These are phyloP conservation scores for Volucella zonaria DNA, from an alignment of 2,888 invertebrate genomes.

Conservation along the genomic window DNA sequence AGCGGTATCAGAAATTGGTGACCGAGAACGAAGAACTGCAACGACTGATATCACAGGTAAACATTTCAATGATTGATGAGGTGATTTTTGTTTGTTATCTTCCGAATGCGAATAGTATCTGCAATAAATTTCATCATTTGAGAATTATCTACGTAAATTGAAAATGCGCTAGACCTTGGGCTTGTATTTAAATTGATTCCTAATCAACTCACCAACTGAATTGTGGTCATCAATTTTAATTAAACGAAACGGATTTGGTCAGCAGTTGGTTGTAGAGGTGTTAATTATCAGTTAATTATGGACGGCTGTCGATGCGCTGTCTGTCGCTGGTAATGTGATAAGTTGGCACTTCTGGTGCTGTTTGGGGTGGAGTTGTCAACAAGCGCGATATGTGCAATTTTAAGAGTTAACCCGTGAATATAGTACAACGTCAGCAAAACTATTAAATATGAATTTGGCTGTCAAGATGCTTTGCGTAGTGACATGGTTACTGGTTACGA, in stretches of 20 bases:
- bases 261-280: neutral
- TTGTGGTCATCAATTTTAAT: slow-evolving; percentile 29
- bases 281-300: slow-evolving; percentile 33
- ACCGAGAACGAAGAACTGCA: slow-evolving; percentile 98
- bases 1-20: slow-evolving; percentile 94
- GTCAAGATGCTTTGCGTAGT: too few species aligned
- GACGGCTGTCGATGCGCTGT: too few species aligned
- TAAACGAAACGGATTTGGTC: neutral
- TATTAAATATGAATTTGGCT: too few species aligned
- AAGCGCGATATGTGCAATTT: too few species aligned
- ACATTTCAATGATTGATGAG: slow-evolving; percentile 34
- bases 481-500: too few species aligned
- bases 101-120: neutral
- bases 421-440: too few species aligned
- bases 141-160: neutral
- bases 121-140: slow-evolving; percentile 11
- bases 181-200: slow-evolving; percentile 33
- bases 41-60: slow-evolving; percentile 95
- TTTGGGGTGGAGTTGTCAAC: too few species aligned
- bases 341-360: too few species aligned
- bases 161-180: neutral
- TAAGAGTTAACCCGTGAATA: too few species aligned
- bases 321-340: too few species aligned
- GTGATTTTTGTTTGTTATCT: neutral
- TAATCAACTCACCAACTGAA: slow-evolving; percentile 20